Evolutionary conservation across 2,888 invertebrate genomes (phyloP).

Genomic region (Philhelius pedissequus): DNA sequence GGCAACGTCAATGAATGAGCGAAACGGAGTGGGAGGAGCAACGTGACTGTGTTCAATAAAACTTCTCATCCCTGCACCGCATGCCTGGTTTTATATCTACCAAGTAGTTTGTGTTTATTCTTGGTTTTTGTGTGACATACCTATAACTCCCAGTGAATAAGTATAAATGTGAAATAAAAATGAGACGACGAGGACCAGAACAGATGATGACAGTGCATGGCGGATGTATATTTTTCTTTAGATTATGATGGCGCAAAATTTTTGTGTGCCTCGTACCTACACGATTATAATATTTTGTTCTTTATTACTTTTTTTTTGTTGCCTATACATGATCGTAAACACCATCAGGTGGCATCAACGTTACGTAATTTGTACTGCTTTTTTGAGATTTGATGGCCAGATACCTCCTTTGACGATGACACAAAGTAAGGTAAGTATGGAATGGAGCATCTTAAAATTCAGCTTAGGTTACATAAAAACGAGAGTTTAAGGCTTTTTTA

Average conservation of each 20-base stretch:
- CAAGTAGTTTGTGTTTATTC: constrained; percentile 62
- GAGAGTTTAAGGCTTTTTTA: constrained; percentile 18
- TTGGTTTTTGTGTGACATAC: constrained; percentile 50
- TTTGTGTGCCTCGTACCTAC: constrained; percentile 33
- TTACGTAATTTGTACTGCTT: constrained; percentile 60
- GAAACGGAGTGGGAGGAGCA: constrained; percentile 5
- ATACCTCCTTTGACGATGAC: constrained; percentile 34
- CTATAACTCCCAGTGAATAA: constrained; percentile 17
- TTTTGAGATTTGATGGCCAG: constrained; percentile 61
- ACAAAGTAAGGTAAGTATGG: background rate
- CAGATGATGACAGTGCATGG: constrained; percentile 21
- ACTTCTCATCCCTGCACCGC: constrained; percentile 9
- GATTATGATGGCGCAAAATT: constrained; percentile 49
- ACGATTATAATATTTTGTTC: constrained; percentile 27
- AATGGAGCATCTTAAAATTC: background rate
- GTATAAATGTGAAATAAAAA: constrained; percentile 53
- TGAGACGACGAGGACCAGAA: background rate
- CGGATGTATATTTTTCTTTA: background rate
- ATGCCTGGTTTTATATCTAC: constrained; percentile 8
- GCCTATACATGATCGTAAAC: constrained; percentile 64
- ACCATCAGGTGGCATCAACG: constrained; percentile 64
- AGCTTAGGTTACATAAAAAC: background rate
- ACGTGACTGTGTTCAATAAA: constrained; percentile 67
- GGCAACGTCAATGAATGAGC: background rate
- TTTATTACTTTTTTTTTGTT: background rate